These are phyloP conservation scores for Acanthaster planci DNA, from an alignment of 35 echinoderm and acorn worm species.

Conservation along the genomic window DNA sequence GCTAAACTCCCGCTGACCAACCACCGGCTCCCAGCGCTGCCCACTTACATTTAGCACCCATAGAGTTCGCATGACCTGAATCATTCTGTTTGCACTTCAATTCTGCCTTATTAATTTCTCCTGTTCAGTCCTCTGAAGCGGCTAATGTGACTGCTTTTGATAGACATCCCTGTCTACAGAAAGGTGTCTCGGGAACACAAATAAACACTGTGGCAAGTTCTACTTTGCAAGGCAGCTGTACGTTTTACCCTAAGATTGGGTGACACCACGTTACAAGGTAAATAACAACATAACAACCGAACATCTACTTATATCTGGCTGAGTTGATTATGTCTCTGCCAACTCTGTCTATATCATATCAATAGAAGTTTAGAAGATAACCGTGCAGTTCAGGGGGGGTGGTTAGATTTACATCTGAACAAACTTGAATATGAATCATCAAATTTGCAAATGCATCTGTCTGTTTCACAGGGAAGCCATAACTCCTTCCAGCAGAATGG, in stretches of 20 bases:
- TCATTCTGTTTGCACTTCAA: constrained; percentile 9
- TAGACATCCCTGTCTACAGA: background rate
- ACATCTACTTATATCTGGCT: too few relatives aligned
- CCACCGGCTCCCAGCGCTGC: background rate
- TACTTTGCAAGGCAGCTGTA: too few relatives aligned
- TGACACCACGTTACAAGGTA: too few relatives aligned
- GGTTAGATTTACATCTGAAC: background rate
- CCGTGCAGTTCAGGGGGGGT: too few relatives aligned
- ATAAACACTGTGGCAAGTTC: background rate
- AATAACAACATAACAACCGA: too few relatives aligned
- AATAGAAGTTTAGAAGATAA: too few relatives aligned
- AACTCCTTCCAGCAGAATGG: background rate
- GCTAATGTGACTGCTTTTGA: constrained; percentile 13
- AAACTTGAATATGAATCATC: constrained; percentile 1
- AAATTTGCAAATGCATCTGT: background rate
- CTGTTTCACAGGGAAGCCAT: background rate
- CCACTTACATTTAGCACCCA: background rate
- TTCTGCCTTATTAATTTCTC: constrained; percentile 27
- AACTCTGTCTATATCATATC: too few relatives aligned
- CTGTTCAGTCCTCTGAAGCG: background rate
- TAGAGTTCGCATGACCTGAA: constrained; percentile 15
- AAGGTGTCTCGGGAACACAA: constrained; percentile 8
- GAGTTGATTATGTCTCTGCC: too few relatives aligned
- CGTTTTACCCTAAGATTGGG: too few relatives aligned
- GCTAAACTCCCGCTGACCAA: background rate